A percentile compares a stretch with the other conserved stretches of the same genome.
Evolutionary conservation across 2,113 vertebrate genomes (phyloP).

Genomic region (Galbula dea): DNA sequence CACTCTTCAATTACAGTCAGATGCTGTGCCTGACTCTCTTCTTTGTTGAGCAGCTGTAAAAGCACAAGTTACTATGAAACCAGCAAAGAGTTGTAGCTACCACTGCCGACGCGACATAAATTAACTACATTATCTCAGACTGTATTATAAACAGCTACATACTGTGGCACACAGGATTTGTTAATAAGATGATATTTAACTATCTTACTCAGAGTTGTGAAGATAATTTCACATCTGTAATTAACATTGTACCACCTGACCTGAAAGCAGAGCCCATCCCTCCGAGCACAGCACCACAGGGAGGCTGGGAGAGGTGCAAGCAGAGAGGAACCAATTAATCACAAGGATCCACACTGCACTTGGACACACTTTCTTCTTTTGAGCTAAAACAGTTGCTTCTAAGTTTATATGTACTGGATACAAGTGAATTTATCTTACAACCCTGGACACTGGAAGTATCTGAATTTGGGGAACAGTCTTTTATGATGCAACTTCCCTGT

Average conservation of each 20-base stretch:
- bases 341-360: background rate
- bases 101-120: background rate
- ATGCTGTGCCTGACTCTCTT: background rate
- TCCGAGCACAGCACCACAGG: fast-evolving
- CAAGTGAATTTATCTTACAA: background rate
- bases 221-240: background rate
- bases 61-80: background rate
- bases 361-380: background rate
- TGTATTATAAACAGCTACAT: background rate
- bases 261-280: background rate
- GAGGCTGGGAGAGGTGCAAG: background rate
- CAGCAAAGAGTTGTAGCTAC: background rate
- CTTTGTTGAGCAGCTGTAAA: background rate
- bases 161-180: background rate
- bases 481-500: background rate
- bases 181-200: conserved; percentile 18
- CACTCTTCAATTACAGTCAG: background rate
- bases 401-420: background rate
- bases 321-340: background rate
- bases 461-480: background rate
- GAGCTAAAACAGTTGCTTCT: background rate
- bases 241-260: background rate
- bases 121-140: background rate
- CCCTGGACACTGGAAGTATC: too few species aligned
- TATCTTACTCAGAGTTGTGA: background rate